phyloP scores from a whole-genome alignment of 2,888 invertebrate species.

The Orgyia antiqua region DNA sequence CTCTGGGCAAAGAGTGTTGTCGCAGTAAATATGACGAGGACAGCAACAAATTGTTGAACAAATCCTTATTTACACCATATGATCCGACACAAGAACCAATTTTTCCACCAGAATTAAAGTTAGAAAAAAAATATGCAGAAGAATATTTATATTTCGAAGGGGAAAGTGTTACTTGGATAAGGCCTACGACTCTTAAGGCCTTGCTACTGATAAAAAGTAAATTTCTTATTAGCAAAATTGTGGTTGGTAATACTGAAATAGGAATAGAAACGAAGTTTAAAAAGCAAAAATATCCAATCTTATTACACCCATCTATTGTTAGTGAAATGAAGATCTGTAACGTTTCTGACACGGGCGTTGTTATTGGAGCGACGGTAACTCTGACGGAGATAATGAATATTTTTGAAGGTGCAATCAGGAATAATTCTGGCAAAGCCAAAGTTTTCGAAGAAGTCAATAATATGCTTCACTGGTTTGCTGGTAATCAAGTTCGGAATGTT shows the following conservation, averaged over 20 bases:
- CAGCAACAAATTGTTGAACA: constrained; percentile 41
- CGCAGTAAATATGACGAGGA: constrained; percentile 43
- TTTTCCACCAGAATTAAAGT: constrained; percentile 91
- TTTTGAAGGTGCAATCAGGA: constrained; percentile 75
- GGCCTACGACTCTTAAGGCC: constrained; percentile 83
- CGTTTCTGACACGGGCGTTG: constrained; percentile 76
- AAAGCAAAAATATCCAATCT: constrained; percentile 85
- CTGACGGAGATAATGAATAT: constrained; percentile 76
- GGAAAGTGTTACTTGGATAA: constrained; percentile 84
- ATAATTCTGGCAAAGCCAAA: constrained; percentile 75
- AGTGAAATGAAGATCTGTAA: constrained; percentile 81
- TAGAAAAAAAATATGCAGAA: constrained; percentile 74
- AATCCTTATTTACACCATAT: constrained; percentile 82
- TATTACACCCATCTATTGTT: constrained; percentile 85
- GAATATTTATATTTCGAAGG: constrained; percentile 81
- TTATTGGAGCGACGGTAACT: constrained; percentile 88
- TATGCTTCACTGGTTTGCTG: constrained; percentile 97
- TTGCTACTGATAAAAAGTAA: constrained; percentile 82
- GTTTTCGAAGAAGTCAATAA: constrained; percentile 83
- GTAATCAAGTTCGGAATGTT: constrained; percentile 95
- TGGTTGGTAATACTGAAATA: constrained; percentile 95
- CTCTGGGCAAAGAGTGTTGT: constrained; percentile 84
- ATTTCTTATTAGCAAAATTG: constrained; percentile 84
- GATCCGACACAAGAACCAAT: constrained; percentile 93
- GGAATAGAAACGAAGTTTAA: constrained; percentile 95